Percentiles rank a stretch among this genome's conserved stretches.
Evolutionary conservation across 2,888 invertebrate genomes (phyloP).

Genomic region (Drosophila infuscata): DNA sequence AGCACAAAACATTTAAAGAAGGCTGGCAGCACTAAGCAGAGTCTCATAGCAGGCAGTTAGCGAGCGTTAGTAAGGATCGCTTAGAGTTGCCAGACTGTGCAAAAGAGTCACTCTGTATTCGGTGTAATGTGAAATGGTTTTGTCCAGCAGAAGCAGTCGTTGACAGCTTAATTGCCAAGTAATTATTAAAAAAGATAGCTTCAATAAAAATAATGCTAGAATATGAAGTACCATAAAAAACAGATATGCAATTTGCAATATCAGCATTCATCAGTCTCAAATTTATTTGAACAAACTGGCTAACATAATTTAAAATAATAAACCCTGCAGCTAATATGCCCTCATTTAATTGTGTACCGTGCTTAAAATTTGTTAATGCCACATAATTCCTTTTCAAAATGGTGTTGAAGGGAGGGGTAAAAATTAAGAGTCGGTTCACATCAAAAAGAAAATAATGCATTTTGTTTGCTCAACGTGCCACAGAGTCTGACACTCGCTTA

Average conservation of each 20-base stretch:
- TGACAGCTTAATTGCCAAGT: background rate
- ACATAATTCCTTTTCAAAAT: constrained; percentile 44
- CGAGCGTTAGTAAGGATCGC: background rate
- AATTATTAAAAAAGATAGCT: background rate
- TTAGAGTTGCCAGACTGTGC: background rate
- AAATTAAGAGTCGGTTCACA: background rate
- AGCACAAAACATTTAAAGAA: background rate
- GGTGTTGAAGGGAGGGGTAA: background rate
- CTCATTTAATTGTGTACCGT: constrained; percentile 27
- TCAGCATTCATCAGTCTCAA: background rate
- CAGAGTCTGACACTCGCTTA: constrained; percentile 68
- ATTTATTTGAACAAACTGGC: constrained; percentile 17
- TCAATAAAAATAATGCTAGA: background rate
- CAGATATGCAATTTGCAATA: background rate
- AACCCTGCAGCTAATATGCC: constrained; percentile 26
- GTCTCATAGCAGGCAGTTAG: background rate
- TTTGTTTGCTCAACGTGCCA: constrained; percentile 38
- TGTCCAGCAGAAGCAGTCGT: background rate
- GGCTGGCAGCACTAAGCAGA: background rate
- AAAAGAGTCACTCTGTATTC: background rate
- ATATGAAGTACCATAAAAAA: background rate
- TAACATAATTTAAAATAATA: constrained; percentile 15
- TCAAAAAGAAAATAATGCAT: constrained; percentile 42
- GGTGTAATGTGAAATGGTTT: background rate
- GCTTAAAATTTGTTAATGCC: constrained; percentile 53